Conservation (phyloP, 2,888 invertebrate genomes). For the Meloe dianella region DNA sequence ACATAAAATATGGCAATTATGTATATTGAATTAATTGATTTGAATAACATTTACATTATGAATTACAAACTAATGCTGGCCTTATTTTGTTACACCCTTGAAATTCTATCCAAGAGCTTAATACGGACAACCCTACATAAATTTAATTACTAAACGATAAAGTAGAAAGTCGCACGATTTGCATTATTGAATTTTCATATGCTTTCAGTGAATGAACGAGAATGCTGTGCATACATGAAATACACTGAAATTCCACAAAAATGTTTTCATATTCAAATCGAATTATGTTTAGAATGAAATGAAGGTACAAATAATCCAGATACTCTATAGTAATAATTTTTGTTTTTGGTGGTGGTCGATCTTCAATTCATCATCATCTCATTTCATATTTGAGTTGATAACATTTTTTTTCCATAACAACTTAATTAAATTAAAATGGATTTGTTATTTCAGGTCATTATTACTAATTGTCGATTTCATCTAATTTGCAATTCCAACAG, state of each 20-base stretch:
- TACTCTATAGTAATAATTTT: background rate
- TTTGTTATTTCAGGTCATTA: background rate
- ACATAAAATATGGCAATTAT: no score
- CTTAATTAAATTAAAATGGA: background rate
- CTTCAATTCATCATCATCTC: background rate
- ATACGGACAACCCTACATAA: conserved; percentile 10
- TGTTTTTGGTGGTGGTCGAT: background rate
- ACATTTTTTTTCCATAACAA: background rate
- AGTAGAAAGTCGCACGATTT: conserved; percentile 9
- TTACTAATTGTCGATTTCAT: no score
- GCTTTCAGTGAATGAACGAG: background rate
- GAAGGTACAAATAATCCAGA: background rate
- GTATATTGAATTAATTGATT: background rate
- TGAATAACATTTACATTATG: conserved; percentile 16
- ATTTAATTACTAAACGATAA: conserved; percentile 17
- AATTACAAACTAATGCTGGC: conserved; percentile 14
- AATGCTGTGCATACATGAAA: background rate
- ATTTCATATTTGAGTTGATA: background rate
- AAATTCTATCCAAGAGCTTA: conserved; percentile 10
- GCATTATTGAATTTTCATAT: conserved; percentile 20
- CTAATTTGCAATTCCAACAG: no score
- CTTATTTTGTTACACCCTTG: conserved; percentile 11
- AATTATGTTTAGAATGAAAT: background rate
- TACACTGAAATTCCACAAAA: background rate
- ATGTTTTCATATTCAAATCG: background rate